Percentiles rank a stretch among this genome's conserved stretches.
phyloP scores from a whole-genome alignment of 2,888 invertebrate species.

The Drosophila cyrtoloma region DNA sequence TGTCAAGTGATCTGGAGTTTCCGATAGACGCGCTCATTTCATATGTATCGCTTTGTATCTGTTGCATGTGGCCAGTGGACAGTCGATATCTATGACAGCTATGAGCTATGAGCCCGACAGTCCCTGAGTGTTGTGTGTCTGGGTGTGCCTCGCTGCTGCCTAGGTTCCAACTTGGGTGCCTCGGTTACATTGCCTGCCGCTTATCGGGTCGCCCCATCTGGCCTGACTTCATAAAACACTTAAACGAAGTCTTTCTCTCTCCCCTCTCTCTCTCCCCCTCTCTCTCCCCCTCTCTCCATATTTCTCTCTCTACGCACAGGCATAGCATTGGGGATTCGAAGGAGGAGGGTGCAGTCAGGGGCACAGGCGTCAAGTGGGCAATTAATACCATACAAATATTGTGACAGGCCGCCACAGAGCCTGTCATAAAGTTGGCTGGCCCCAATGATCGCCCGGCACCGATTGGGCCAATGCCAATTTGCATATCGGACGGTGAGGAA shows the following conservation, averaged over 20 bases:
- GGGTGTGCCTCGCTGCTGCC: slow-evolving; percentile 12
- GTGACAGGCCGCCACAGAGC: slow-evolving; percentile 73
- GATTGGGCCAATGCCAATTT: slow-evolving; percentile 53
- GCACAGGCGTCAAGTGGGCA: slow-evolving; percentile 76
- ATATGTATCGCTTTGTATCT: slow-evolving; percentile 55
- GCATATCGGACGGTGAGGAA: slow-evolving; percentile 33
- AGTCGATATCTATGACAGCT: slow-evolving; percentile 66
- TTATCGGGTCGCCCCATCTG: slow-evolving; percentile 70
- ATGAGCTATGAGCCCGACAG: slow-evolving; percentile 53
- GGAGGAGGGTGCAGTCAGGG: slow-evolving; percentile 7
- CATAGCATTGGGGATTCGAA: neutral
- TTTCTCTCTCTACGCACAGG: neutral
- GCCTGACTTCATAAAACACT: slow-evolving; percentile 78
- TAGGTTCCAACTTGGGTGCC: neutral
- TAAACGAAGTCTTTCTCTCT: slow-evolving; percentile 46
- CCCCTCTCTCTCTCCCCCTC: neutral
- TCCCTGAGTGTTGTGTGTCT: slow-evolving; percentile 10
- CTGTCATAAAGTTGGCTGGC: slow-evolving; percentile 66
- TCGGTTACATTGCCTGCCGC: slow-evolving; percentile 41
- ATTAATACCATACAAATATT: slow-evolving; percentile 78
- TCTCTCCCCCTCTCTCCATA: neutral
- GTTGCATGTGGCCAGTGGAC: slow-evolving; percentile 52
- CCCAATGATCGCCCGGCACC: slow-evolving; percentile 25
- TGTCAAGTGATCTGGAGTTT: slow-evolving; percentile 1
- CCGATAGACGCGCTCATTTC: slow-evolving; percentile 24